Conservation (phyloP, 2,888 invertebrate species). For the Lydus trimaculatus region DNA sequence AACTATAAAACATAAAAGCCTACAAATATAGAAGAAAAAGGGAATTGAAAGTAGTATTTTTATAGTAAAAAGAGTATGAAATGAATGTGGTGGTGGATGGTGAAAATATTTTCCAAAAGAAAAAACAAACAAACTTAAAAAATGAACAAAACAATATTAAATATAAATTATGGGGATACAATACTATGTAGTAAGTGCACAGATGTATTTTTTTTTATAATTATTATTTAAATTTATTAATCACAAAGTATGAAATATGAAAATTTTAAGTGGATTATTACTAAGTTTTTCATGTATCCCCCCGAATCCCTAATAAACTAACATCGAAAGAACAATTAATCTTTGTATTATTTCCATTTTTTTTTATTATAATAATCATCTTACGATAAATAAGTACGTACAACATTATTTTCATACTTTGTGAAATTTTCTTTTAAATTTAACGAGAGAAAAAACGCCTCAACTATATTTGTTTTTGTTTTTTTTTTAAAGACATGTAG, state of each 20-base stretch:
- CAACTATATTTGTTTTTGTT: constrained; percentile 40
- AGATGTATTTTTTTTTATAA: constrained; percentile 44
- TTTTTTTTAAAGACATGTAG: constrained; percentile 44
- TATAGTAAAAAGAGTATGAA: neutral
- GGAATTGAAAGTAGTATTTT: constrained; percentile 18
- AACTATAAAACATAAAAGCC: constrained; percentile 46
- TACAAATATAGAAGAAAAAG: constrained; percentile 35
- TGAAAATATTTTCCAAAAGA: neutral
- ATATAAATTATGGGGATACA: constrained; percentile 41
- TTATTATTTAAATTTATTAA: constrained; percentile 28
- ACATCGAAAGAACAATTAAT: constrained; percentile 48
- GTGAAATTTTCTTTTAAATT: constrained; percentile 42
- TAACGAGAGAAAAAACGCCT: constrained; percentile 40
- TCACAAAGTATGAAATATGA: constrained; percentile 59
- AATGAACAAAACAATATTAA: constrained; percentile 15
- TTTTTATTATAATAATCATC: constrained; percentile 28
- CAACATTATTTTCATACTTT: constrained; percentile 59
- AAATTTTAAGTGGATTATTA: constrained; percentile 39
- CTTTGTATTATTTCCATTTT: constrained; percentile 13
- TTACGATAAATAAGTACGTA: constrained; percentile 49
- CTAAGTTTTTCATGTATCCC: constrained; percentile 46
- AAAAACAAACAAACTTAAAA: constrained; percentile 21
- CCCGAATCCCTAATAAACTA: constrained; percentile 40
- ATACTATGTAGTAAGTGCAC: constrained; percentile 52
- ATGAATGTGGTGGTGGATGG: no score